Evolutionary conservation across 2,797 vertebrate species (phyloP).

Genomic region (Neosalanx taihuensis): DNA sequence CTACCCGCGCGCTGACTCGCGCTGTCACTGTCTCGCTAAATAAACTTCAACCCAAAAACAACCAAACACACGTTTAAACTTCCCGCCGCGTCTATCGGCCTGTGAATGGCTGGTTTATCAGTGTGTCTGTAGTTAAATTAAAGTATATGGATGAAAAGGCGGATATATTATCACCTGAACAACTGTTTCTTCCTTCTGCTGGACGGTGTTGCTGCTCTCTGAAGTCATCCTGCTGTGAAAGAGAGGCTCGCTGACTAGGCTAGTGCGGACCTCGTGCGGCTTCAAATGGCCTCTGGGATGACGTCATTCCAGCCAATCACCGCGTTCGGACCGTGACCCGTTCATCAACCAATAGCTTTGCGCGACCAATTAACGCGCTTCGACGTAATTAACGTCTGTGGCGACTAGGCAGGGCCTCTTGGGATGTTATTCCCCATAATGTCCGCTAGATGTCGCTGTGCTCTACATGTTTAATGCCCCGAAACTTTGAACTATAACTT

Average conservation of each 20-base stretch:
- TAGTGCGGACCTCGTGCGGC: fast-evolving
- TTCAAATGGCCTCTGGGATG: slow-evolving; percentile 39
- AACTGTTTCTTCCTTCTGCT: slow-evolving; percentile 19
- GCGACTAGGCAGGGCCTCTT: no score
- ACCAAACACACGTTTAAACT: background rate
- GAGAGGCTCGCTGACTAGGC: background rate
- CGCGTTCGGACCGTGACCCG: slow-evolving; percentile 8
- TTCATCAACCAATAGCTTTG: slow-evolving; percentile 35
- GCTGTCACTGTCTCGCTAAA: no score
- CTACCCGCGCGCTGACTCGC: no score
- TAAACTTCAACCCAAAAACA: no score
- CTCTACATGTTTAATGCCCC: no score
- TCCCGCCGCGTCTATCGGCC: background rate
- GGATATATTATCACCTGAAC: slow-evolving; percentile 47
- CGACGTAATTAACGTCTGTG: no score
- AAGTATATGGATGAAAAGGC: no score
- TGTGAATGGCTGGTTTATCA: background rate
- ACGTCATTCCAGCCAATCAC: slow-evolving; percentile 49
- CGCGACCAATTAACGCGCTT: slow-evolving; percentile 49
- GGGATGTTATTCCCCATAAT: no score
- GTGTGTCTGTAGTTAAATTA: no score
- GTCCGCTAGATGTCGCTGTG: no score
- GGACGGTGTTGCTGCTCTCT: slow-evolving; percentile 29
- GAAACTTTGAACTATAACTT: no score
- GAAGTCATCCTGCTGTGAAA: slow-evolving; percentile 53